These are phyloP conservation scores for Misgurnus mizolepis DNA, from an alignment of 2,113 vertebrate genomes.

Conservation along the genomic window DNA sequence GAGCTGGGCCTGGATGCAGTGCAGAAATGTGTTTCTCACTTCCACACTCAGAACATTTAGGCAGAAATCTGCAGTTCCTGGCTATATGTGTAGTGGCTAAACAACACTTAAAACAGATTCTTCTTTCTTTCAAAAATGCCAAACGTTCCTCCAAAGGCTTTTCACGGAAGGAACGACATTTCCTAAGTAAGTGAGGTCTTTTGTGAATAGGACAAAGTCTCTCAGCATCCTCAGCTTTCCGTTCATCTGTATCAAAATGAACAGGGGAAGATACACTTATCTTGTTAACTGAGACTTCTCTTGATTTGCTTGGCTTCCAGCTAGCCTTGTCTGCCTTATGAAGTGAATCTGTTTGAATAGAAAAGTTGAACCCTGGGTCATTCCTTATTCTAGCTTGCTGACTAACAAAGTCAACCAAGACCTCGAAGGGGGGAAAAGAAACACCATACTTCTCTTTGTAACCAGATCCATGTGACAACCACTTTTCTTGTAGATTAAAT, in stretches of 20 bases:
- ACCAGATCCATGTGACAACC: constrained; percentile 28
- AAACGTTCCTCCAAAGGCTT: no score
- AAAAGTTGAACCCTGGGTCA: constrained; percentile 42
- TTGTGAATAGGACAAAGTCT: no score
- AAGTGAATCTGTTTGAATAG: not conserved
- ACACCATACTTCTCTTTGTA: constrained; percentile 38
- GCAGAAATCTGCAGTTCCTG: constrained; percentile 22
- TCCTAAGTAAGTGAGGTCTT: no score
- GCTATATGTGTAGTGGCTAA: constrained; percentile 23
- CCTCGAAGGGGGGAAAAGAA: constrained; percentile 37
- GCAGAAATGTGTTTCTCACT: no score
- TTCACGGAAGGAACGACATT: no score
- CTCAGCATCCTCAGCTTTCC: not conserved
- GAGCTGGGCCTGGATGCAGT: no score
- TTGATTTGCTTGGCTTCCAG: not conserved
- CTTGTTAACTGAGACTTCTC: not conserved
- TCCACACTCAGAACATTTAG: no score
- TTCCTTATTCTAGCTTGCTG: constrained; percentile 37
- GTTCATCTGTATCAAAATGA: not conserved
- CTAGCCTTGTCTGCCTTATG: not conserved
- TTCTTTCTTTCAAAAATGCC: no score
- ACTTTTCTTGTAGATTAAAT: constrained; percentile 45
- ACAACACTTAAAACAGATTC: constrained; percentile 45
- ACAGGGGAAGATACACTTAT: not conserved
- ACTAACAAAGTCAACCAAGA: constrained; percentile 46